Percentiles rank a stretch among this genome's conserved stretches.
These are phyloP conservation scores for Hermetia illucens DNA, from an alignment of 1,140 invertebrate species.

Conservation along the genomic window DNA sequence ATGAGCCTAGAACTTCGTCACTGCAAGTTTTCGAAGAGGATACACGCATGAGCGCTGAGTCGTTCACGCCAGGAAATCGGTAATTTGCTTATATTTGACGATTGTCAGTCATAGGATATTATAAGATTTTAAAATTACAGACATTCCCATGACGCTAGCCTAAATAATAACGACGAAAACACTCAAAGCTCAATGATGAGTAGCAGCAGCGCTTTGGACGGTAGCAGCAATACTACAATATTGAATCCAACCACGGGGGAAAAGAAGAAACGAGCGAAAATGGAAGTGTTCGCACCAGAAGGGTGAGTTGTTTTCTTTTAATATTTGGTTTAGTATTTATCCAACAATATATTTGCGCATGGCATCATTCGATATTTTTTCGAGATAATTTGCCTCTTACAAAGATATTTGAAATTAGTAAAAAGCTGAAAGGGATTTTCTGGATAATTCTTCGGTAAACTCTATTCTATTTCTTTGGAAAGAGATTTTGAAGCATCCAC, in stretches of 20 bases:
- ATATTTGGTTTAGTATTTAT: too few species aligned
- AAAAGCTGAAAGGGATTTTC: too few species aligned
- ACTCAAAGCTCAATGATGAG: constrained; percentile 63
- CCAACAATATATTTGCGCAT: too few species aligned
- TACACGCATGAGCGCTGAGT: constrained; percentile 73
- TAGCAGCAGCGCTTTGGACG: constrained; percentile 29
- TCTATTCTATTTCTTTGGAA: too few species aligned
- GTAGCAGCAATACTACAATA: constrained; percentile 29
- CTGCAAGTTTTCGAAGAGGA: constrained; percentile 68
- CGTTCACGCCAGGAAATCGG: constrained; percentile 32
- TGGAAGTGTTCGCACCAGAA: constrained; percentile 57
- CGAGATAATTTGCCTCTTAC: too few species aligned
- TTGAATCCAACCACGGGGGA: constrained; percentile 51
- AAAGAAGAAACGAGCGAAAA: constrained; percentile 51
- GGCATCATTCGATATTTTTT: too few species aligned
- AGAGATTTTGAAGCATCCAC: too few species aligned
- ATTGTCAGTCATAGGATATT: constrained; percentile 32
- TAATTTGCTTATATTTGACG: constrained; percentile 13
- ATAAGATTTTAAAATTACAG: constrained; percentile 33
- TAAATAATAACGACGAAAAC: constrained; percentile 44
- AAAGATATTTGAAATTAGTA: too few species aligned
- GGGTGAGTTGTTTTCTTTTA: constrained; percentile 25
- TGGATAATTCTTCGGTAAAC: too few species aligned
- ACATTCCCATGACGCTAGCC: too few species aligned
- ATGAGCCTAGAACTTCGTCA: constrained; percentile 12